Conservation (phyloP, 1,140 invertebrate species). For the Drosophila willistoni region DNA sequence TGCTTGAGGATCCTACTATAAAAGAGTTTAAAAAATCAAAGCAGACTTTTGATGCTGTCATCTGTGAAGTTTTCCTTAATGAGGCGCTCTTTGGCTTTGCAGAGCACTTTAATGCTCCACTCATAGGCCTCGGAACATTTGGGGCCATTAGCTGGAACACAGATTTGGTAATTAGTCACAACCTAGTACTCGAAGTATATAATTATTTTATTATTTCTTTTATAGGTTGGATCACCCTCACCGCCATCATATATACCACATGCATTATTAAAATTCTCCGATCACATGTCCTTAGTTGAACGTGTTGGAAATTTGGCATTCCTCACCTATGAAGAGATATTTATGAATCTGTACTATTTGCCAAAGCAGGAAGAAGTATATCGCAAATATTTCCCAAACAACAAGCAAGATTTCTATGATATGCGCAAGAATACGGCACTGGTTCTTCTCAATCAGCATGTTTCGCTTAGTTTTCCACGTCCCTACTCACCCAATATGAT, state of each 20-base stretch:
- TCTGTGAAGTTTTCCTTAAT: slow-evolving; percentile 73
- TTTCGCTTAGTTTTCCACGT: slow-evolving; percentile 84
- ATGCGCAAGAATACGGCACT: slow-evolving; percentile 83
- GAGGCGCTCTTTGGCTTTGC: slow-evolving; percentile 74
- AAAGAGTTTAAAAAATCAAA: slow-evolving; percentile 54
- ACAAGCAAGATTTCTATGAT: slow-evolving; percentile 64
- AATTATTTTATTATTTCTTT: no score
- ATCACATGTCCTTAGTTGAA: slow-evolving; percentile 83
- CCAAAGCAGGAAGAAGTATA: slow-evolving; percentile 80
- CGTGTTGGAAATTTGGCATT: slow-evolving; percentile 82
- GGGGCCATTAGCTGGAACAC: slow-evolving; percentile 73
- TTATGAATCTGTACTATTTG: slow-evolving; percentile 54
- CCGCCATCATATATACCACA: slow-evolving; percentile 82
- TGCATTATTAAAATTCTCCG: slow-evolving; percentile 66
- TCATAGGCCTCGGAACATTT: slow-evolving; percentile 77
- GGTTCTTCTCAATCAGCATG: slow-evolving; percentile 85
- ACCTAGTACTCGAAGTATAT: no score
- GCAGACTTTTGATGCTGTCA: slow-evolving; percentile 76
- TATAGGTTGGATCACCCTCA: slow-evolving; percentile 77
- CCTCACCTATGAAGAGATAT: slow-evolving; percentile 54
- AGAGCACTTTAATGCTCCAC: slow-evolving; percentile 74
- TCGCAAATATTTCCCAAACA: slow-evolving; percentile 76
- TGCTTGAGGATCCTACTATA: slow-evolving; percentile 54
- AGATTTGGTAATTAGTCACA: slow-evolving; percentile 64
- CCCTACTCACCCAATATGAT: slow-evolving; percentile 85